Base-by-base conservation (phyloP, 2,113 vertebrate genomes). In the Carassius auratus region DNA sequence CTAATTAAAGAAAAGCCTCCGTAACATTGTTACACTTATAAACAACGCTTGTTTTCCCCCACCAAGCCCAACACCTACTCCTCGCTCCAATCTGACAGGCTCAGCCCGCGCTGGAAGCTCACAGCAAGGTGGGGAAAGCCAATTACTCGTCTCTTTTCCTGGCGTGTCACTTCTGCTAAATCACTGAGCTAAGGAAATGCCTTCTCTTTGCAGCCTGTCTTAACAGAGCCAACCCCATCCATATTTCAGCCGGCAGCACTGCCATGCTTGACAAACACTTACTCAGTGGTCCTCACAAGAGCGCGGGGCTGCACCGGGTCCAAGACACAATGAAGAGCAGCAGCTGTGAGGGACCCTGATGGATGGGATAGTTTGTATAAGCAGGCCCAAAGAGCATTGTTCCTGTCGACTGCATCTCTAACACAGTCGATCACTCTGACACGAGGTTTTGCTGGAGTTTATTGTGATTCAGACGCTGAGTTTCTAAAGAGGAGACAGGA, bases 141-240 rank as follows among this genome's bases (percentile, higher is more conserved):
- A 90, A 89, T 90, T 90, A 89, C 80, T 74, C 33, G 45, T 45
- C 84, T 86, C 88, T 85, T 69, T 50, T 83, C 83, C 76, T 84
- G 62, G 42, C 38, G 38, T 64, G 74, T 87, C 87, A 87, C 76
- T 87, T 79, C 62, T 74, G 79, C 62, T 83, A 86, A 84, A 89
- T 85, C 84, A 84, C 52, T 38, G 82, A 42, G 50, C 55, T 79
- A 50, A 84, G 78, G 81, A 71, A 84, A 30, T 83, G 81, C 81
- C 23, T 52, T 79, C 61, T 71, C 85, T 84, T 30, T 76, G 81
- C 76, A 13, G 55, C 50, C 5, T 33, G 42, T 73, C 76, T 30
- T 62, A 77, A 77, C 66, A 62, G 83, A 26, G 19, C 62, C 66
- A 52, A 19, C 21, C n/a, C 55, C 15, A 55, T 83, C 79, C 84